Percentiles rank a stretch among this genome's conserved stretches.
These are phyloP conservation scores for Dasysyrphus tricinctus DNA, from an alignment of 2,888 invertebrate genomes.

Conservation along the genomic window DNA sequence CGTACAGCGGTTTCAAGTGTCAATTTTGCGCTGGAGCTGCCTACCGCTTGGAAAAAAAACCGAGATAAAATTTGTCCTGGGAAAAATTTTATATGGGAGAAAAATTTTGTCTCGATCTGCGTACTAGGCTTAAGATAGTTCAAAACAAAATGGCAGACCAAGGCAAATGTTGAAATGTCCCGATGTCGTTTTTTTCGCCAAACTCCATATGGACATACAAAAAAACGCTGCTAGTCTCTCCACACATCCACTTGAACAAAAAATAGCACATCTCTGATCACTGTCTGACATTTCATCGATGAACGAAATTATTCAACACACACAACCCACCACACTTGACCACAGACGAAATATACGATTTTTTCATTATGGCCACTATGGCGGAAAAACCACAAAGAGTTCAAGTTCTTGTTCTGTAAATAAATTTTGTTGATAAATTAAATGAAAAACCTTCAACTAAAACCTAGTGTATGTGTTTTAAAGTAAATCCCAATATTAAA, in stretches of 20 bases:
- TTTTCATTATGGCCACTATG: constrained; percentile 62
- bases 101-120: no score
- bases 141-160: no score
- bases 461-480: background rate
- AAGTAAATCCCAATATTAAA: background rate
- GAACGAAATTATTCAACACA: constrained; percentile 23
- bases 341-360: constrained; percentile 45
- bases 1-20: no score
- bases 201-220: no score
- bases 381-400: constrained; percentile 64
- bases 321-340: constrained; percentile 57
- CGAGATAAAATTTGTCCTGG: no score
- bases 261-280: constrained; percentile 48
- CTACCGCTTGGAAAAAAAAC: no score
- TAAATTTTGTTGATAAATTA: constrained; percentile 39
- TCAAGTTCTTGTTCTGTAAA: constrained; percentile 56
- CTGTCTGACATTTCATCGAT: constrained; percentile 56
- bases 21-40: no score
- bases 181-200: no score
- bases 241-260: background rate
- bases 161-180: no score
- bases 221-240: no score
- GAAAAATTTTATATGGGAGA: no score
- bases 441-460: constrained; percentile 41
- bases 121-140: no score